Evolutionary conservation across 2,888 invertebrate species (phyloP), one percentile per base, ranked within the genome.

Genomic region (Stomorhina lunata): DNA sequence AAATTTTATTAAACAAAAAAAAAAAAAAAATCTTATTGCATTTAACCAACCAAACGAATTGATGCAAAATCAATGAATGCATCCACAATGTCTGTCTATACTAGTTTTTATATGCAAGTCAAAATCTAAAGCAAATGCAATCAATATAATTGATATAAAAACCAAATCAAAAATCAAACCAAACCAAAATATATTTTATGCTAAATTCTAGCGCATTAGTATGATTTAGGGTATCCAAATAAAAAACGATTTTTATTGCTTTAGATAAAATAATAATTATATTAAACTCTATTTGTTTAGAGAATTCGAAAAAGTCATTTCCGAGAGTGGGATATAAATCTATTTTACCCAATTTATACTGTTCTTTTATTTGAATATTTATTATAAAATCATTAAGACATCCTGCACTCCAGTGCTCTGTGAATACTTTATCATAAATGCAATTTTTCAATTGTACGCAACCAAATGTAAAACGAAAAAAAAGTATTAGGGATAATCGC

Each of bases 91-190:
- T 20, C 43, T 75, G 17, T 61, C 15, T 63, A 7, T 66, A n/a
- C n/a, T n/a, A n/a, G n/a, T n/a, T n/a, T n/a, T n/a, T n/a, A n/a
- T n/a, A n/a, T n/a, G n/a, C n/a, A n/a, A n/a, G n/a, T n/a, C n/a
- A n/a, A n/a, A n/a, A 79, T 55, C 75, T 66, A 66, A 59, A 72
- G 66, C 59, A 82, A 82, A 82, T 82, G 79, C 82, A 82, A 82
- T 82, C 82, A 82, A 79, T 37, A 79, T 82, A 82, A 82, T 82
- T 82, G 82, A 82, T 82, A 53, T 71, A 34, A 79, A 72, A 82
- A 79, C 55, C 59, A 34, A 66, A 76, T 50, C 50, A 45, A 68
- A 68, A 75, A 78, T 57, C 50, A 71, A 65, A 50, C 48, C 69
- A 34, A 50, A 77, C n/a, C n/a, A n/a, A n/a, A n/a, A n/a, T n/a